Evolutionary conservation across 2,113 vertebrate species (phyloP).

Genomic region (Tapirus terrestris): DNA sequence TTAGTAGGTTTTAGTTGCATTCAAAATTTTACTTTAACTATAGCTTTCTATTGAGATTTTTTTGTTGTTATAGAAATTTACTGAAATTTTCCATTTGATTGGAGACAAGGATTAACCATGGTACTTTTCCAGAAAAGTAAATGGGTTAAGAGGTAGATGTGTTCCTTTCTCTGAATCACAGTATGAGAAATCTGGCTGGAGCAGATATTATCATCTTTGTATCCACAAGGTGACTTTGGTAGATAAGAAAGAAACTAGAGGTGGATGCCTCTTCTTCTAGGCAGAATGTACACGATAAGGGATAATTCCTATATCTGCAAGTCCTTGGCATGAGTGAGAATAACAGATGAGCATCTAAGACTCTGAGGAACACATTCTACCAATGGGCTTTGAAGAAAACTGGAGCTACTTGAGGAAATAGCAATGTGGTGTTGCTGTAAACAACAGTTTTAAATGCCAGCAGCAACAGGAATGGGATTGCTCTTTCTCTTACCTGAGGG

Average conservation of each 20-base stretch:
- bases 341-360: neutral
- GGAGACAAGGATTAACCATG: neutral
- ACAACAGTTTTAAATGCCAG: neutral
- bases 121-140: neutral
- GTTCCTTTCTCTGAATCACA: neutral
- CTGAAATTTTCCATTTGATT: neutral
- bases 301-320: neutral
- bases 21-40: neutral
- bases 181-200: neutral
- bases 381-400: neutral
- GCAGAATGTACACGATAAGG: neutral
- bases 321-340: neutral
- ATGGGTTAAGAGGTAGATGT: neutral
- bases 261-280: neutral
- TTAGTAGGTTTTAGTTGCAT: neutral
- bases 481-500: neutral
- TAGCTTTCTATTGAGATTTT: neutral
- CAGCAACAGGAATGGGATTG: neutral
- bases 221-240: slow-evolving; percentile 7
- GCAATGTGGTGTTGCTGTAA: rapidly evolving
- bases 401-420: neutral
- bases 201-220: neutral
- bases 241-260: slow-evolving; percentile 6
- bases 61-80: neutral
- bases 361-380: neutral